Base-by-base conservation (phyloP, 2,888 invertebrate species). In the Neuroscelio doddi region DNA sequence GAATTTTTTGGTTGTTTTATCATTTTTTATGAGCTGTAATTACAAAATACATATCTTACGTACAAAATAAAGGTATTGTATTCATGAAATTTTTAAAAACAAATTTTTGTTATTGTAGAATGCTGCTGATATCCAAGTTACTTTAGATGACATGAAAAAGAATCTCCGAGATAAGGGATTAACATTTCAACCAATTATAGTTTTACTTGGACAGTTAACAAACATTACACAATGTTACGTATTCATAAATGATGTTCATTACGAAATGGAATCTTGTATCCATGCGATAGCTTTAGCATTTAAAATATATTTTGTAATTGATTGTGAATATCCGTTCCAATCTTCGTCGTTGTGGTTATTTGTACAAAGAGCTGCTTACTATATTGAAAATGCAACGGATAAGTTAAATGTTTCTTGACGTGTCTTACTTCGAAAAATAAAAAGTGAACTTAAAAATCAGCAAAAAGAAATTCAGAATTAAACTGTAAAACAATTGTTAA, bases 291-390 rank as follows among this genome's bases (percentile, higher is more conserved):
- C 39, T 34, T 34, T 56, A 26, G 32, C 34, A 10, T 49, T 56
- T 26, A 56, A 49, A 32, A 41, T 42, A 10, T 56, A 41, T 17
- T 39, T 49, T 10, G 12, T 17, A 3, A 12, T 49, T 12, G 32
- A 57, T 12, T 42, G 38, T 15, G 3, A 34, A 5, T 57, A 57
- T 36, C 57, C 38, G 4, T 2, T 8, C 9, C 5, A 27, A 0
- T 49, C 49, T 1, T n/a, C 30, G n/a, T 27, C 42, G 9, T 10
- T 57, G 15, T 56, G 47, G 56, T n/a, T 17, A 10, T 56, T 49
- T n/a, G 5, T 56, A 1, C 49, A 49, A 41, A 21, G 17, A 26
- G 49, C 15, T 8, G 9, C 15, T 8, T 49, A 41, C 17, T 3
- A 32, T 17, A 46, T 46, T 10, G n/a, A 9, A 30, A 3, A 17